Base-by-base conservation (phyloP, 2,797 vertebrate genomes). In the Pseudochirops cupreus region DNA sequence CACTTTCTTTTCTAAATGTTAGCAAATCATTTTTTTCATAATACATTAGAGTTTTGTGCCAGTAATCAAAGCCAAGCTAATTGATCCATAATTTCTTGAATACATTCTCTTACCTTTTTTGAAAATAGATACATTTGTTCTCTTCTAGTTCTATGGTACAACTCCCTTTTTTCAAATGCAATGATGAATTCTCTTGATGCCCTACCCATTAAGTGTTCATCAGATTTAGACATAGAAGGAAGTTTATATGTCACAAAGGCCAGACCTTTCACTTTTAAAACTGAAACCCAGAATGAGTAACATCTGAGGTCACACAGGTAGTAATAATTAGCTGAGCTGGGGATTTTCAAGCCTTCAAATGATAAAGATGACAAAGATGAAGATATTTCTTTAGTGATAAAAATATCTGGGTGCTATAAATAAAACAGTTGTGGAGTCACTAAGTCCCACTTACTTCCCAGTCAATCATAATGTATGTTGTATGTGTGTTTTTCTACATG, bases 391-490 rank as follows among this genome's bases (percentile, higher is more conserved):
- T 39, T 6, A 74, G 67, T 74, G n/a, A 74, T n/a, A 74, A 74
- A n/a, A 74, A 74, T 74, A 82, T 82, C 46, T 82, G 39, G 21
- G 24, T 2, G 39, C 39, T 46, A 4, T 46, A 24, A 82, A 21
- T 82, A 82, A 93, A 93, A 91, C 89, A 94, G 18, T 92, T 93
- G 12, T 24, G 67, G 91, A n/a, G 5, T 1, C 24, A 93, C 39
- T 39, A 26, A 91, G 21, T 59, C 29, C 50, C 18, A 93, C 13
- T 95, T 90, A 52, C 74, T 31, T 92, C 24, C 21, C 53, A 74
- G 92, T 91, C n/a, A 91, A 91, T 94, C 90, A 90, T 95, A 93
- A 93, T 92, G 31, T 0, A 91, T 16, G 39, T 16, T 82, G 16
- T 26, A 21, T 46, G 9, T 46, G 74, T 82, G 2, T 82, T 21